A percentile compares a stretch with the other conserved stretches of the same genome.
Evolutionary conservation across 2,113 vertebrate species (phyloP).

Genomic region (Psilopsiagon aymara): DNA sequence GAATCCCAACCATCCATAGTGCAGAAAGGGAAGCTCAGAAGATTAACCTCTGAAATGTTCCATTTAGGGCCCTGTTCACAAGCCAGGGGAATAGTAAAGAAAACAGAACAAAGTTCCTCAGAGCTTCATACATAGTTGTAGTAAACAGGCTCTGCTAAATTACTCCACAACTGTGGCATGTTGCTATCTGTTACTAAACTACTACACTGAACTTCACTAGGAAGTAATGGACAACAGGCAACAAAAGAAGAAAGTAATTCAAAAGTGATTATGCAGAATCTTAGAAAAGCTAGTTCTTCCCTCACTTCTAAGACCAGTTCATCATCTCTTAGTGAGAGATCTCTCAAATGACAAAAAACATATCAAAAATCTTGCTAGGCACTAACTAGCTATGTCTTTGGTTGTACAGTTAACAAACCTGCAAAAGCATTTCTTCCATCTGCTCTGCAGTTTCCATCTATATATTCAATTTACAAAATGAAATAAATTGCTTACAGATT

Average conservation of each 20-base stretch:
- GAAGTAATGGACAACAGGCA: not conserved
- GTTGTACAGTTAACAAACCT: conserved; percentile 55
- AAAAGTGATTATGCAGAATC: not conserved
- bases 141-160: not conserved
- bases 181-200: not conserved
- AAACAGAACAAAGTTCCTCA: not conserved
- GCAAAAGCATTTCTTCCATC: conserved; percentile 56
- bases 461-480: conserved; percentile 33
- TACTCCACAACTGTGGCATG: not conserved
- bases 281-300: not conserved
- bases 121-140: not conserved
- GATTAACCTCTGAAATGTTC: not conserved
- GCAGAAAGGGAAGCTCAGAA: not conserved
- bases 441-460: conserved; percentile 47
- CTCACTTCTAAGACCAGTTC: not conserved
- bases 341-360: not conserved
- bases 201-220: not conserved
- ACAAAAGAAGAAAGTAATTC: not conserved
- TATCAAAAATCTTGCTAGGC: not conserved
- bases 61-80: not conserved
- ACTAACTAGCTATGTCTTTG: not conserved
- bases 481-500: conserved; percentile 19
- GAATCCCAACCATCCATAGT: not conserved
- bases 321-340: not conserved
- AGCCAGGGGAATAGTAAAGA: not conserved